Evolutionary conservation across 2,113 vertebrate species (phyloP), one percentile per base, ranked within the genome.

Genomic region (Seriola quinqueradiata): DNA sequence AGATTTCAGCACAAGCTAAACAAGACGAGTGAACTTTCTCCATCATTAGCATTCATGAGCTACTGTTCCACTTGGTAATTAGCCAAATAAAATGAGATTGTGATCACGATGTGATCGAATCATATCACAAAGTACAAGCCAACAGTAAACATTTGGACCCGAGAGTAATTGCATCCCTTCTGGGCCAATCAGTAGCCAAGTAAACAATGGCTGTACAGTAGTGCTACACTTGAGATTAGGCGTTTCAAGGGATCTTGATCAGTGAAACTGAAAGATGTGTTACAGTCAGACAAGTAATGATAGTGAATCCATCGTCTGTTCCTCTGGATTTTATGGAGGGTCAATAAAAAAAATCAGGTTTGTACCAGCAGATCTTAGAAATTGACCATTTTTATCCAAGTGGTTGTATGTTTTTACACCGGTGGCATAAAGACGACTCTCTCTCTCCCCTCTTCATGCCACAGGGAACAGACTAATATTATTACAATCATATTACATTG

Each of bases 1-100:
- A 70, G 69, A 68, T 81, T 77, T 28, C n/a, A 79, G 4, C 13
- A 36, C 67, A 80, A 58, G 40, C 70, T 32, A 84, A 84, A 84
- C 52, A 71, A 38, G 9, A 64, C 8, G 12, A 58, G 54, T 48
- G 36, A n/a, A 34, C n/a, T 79, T 25, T 34, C 48, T 68, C n/a
- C 57, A 59, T 60, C 66, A 75, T 76, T 66, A 73, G 57, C 48
- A 82, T 84, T 66, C 52, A 57, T 44, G n/a, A 55, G 42, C 42
- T 46, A 42, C 46, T 67, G 65, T 72, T 82, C 63, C 25, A 66
- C 23, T 66, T 11, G 4, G 19, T 70, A 61, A 72, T 86, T 68
- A 70, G 28, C 68, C 57, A 69, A 73, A 76, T 79, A 25, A 79
- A 79, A 36, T 54, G 50, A 68, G 48, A 82, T 50, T 21, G n/a